These are phyloP conservation scores for Drosophila lacicola DNA, from an alignment of 2,888 invertebrate genomes.

Conservation along the genomic window DNA sequence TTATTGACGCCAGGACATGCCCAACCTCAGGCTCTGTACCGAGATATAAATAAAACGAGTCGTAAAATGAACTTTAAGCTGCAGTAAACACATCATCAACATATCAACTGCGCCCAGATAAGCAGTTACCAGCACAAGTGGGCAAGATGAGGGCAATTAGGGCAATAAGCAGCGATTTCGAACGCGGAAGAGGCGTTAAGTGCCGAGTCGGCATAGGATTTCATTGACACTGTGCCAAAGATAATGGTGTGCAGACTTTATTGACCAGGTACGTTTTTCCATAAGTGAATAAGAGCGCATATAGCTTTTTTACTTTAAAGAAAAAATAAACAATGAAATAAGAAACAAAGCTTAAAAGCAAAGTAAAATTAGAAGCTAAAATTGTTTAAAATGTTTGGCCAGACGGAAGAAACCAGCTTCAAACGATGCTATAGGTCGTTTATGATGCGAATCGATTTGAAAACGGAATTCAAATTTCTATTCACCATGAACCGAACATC, in stretches of 20 bases:
- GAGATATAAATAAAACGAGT: slow-evolving; percentile 81
- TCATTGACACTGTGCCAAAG: slow-evolving; percentile 33
- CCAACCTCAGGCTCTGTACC: slow-evolving; percentile 43
- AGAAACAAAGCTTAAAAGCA: no score
- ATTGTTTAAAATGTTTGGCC: no score
- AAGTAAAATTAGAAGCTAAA: no score
- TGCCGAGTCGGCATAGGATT: slow-evolving; percentile 59
- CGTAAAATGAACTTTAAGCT: slow-evolving; percentile 84
- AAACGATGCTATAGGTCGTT: no score
- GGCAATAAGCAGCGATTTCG: slow-evolving; percentile 70
- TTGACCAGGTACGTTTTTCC: slow-evolving; percentile 27
- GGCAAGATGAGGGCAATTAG: slow-evolving; percentile 73
- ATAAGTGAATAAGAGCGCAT: slow-evolving; percentile 5
- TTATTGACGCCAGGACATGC: slow-evolving; percentile 73
- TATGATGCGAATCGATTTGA: no score
- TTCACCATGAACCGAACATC: no score
- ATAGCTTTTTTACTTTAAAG: background rate
- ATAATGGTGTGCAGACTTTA: slow-evolving; percentile 30
- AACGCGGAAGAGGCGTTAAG: slow-evolving; percentile 77
- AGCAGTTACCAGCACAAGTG: slow-evolving; percentile 74
- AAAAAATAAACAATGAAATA: no score
- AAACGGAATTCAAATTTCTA: no score
- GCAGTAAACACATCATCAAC: slow-evolving; percentile 85
- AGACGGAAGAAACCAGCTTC: no score
- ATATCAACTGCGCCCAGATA: slow-evolving; percentile 78